Percentiles rank a stretch among this genome's conserved stretches.
Evolutionary conservation across 2,113 vertebrate species (phyloP).

Genomic region (Oceanites oceanicus): DNA sequence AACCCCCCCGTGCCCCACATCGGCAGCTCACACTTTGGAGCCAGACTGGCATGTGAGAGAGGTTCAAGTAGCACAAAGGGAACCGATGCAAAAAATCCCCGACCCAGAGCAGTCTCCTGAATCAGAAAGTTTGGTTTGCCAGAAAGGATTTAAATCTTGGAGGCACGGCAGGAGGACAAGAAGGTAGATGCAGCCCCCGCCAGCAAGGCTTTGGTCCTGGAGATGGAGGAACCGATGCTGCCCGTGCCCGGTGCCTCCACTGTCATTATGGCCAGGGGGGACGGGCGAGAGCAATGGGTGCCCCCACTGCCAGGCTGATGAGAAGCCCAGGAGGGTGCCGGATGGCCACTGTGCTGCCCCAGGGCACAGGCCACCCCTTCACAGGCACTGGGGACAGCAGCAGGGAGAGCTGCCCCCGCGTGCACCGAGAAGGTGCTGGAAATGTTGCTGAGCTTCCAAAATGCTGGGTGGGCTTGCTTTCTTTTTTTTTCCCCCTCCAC

Average conservation of each 20-base stretch:
- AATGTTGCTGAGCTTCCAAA: neutral
- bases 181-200: neutral
- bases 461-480: neutral
- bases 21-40: neutral
- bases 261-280: neutral
- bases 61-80: neutral
- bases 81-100: neutral
- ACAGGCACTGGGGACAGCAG: neutral
- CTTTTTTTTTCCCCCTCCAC: too few species aligned
- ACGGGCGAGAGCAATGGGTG: neutral
- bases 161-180: neutral
- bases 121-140: neutral
- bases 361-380: neutral
- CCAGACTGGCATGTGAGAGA: neutral
- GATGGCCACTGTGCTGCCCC: neutral
- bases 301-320: neutral
- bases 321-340: neutral
- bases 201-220: neutral
- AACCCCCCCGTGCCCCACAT: neutral
- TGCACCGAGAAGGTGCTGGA: neutral
- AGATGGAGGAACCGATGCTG: neutral
- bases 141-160: neutral
- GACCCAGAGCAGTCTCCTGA: neutral
- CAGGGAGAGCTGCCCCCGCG: neutral
- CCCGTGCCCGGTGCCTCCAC: neutral